These are phyloP conservation scores for Cichlasoma orientale DNA, from an alignment of 2,797 vertebrate species.

Conservation along the genomic window DNA sequence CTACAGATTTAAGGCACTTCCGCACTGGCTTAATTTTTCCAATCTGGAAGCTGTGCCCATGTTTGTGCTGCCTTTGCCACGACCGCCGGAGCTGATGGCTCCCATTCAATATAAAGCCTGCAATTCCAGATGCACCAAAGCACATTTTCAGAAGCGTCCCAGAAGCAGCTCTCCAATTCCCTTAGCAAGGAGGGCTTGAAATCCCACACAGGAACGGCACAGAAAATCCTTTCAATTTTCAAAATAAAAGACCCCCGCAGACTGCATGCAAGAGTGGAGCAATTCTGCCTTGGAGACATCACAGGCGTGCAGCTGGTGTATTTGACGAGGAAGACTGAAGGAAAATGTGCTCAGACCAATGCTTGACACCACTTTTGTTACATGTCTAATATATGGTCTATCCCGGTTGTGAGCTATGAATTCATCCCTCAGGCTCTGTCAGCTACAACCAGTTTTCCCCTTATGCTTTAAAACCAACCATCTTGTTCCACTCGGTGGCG, in stretches of 20 bases:
- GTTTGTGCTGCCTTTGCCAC: not conserved
- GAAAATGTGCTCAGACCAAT: not conserved
- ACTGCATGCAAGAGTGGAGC: not conserved
- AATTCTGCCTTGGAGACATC: not conserved
- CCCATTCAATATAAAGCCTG: not conserved
- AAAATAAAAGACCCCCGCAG: not conserved
- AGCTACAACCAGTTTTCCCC: too few relatives aligned
- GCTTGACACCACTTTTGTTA: not conserved
- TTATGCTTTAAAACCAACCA: not conserved
- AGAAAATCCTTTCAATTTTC: not conserved
- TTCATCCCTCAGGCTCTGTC: too few relatives aligned
- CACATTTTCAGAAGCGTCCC: not conserved
- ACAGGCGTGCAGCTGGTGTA: not conserved
- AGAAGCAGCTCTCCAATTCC: not conserved
- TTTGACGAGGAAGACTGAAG: not conserved
- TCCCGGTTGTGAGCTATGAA: not conserved
- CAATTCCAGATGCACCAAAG: not conserved
- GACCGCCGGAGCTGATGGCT: not conserved
- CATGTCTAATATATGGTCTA: not conserved
- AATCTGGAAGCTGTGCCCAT: not conserved
- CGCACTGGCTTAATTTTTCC: not conserved
- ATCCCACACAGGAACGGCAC: not conserved
- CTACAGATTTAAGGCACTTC: fast-evolving
- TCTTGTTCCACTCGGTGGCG: not conserved
- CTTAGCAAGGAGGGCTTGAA: not conserved